Conservation (phyloP, 2,797 vertebrate species). For the Crenichthys baileyi region DNA sequence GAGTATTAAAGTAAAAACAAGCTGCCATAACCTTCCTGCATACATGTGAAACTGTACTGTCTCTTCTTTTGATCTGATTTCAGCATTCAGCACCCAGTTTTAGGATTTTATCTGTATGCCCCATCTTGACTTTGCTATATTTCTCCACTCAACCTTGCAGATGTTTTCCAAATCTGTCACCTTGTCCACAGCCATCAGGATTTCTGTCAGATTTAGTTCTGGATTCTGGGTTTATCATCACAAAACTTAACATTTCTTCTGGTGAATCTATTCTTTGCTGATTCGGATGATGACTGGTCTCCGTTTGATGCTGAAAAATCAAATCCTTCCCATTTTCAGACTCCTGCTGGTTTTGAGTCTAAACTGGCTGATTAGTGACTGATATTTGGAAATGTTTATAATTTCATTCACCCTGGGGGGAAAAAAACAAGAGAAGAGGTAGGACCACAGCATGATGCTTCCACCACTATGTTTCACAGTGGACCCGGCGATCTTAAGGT, state of each 20-base stretch:
- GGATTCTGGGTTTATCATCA: not conserved
- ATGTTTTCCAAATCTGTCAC: not conserved
- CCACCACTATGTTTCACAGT: too few species aligned
- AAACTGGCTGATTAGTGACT: not conserved
- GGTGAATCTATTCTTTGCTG: not conserved
- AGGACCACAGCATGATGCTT: not conserved
- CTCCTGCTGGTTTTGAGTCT: not conserved
- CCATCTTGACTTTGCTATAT: too few species aligned
- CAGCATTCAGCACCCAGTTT: too few species aligned
- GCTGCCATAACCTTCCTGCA: too few species aligned
- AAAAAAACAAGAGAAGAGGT: not conserved
- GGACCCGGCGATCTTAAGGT: too few species aligned
- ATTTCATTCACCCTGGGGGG: not conserved
- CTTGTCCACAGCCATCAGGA: not conserved
- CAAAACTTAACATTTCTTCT: not conserved
- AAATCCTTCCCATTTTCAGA: not conserved
- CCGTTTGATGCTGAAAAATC: not conserved
- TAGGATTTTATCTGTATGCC: too few species aligned
- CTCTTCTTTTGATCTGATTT: too few species aligned
- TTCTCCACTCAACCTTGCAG: not conserved
- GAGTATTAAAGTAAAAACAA: too few species aligned
- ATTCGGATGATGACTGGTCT: not conserved
- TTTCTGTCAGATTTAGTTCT: not conserved
- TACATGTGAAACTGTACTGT: too few species aligned
- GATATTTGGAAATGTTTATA: not conserved